Conservation (phyloP, 2,888 invertebrate genomes). For the Matsumyia berberina region DNA sequence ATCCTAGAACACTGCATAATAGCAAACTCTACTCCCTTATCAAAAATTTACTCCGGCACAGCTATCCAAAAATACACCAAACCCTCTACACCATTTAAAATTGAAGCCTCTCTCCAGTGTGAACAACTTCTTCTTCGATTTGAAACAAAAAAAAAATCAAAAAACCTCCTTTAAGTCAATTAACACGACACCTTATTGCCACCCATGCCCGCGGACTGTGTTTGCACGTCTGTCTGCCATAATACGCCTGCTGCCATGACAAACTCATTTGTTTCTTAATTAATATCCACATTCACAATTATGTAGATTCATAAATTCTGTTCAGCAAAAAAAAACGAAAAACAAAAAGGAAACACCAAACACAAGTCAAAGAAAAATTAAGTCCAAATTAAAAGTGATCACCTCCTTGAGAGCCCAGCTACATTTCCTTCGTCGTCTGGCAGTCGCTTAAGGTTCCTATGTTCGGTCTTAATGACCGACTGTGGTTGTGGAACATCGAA, state of each 20-base stretch:
- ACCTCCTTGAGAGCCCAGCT: conserved; percentile 24
- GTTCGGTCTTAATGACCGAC: conserved; percentile 21
- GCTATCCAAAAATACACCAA: background rate
- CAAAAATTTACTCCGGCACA: background rate
- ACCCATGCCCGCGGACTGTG: conserved; percentile 37
- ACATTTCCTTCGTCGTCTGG: conserved; percentile 17
- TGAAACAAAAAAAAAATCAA: background rate
- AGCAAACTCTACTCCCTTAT: background rate
- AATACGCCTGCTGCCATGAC: conserved; percentile 23
- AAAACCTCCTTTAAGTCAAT: conserved; percentile 14
- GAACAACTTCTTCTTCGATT: conserved; percentile 1
- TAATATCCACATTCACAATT: conserved; percentile 57
- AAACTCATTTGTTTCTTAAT: conserved; percentile 46
- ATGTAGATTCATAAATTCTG: conserved; percentile 51
- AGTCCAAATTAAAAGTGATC: conserved; percentile 37
- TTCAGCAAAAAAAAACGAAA: background rate
- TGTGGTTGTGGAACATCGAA: conserved; percentile 12
- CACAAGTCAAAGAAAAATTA: conserved; percentile 6
- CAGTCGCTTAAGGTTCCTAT: background rate
- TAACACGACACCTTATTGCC: conserved; percentile 51
- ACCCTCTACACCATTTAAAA: background rate
- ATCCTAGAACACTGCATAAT: too few relatives aligned
- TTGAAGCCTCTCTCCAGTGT: background rate
- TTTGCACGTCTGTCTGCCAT: conserved; percentile 32
- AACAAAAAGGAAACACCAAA: conserved; percentile 3